Evolutionary conservation across 2,797 vertebrate species (phyloP), one percentile per base, ranked within the genome.

Genomic region (Threskiornis aethiopicus): DNA sequence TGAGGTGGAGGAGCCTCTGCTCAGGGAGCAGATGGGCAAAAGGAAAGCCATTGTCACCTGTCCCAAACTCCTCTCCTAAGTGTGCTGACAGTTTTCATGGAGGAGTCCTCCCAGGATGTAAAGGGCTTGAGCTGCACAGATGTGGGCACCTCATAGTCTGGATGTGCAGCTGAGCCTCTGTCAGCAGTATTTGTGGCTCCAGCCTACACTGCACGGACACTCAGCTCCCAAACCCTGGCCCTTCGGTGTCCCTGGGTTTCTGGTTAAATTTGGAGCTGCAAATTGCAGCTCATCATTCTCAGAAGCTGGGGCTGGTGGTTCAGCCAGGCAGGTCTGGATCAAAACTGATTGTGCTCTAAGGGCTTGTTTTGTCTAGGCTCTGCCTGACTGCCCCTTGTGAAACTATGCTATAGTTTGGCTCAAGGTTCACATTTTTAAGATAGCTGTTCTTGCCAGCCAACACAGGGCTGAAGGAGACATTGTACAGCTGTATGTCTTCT

Each of bases 161-260:
- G 16, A 22, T 1, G 2, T 4, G 16, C 28, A 6, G 16, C 25
- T 6, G 24, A 41, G 42, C 51, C 51, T 6, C 11, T 10, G 1
- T 6, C 26, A 16, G 41, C 33, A 13, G n/a, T 2, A 0, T 13
- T 6, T 2, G 14, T 20, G 19, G 16, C 29, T 78, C 47, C 39
- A 33, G 28, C 37, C 26, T 1, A 3, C 4, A 0, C 16, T 7
- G 8, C 39, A 11, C 0, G 1, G 28, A n/a, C 24, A 6, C 35
- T 8, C 18, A 8, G 47, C n/a, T 35, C 47, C 42, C 5, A 11
- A 10, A 2, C 29, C 14, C 41, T 7, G 28, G 46, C 8, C 31
- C 11, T 11, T 18, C 28, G 5, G 47, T 2, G 1, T 16, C 41
- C 22, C 9, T 20, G 46, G 22, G 17, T 5, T 65, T 52, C 61